Percentiles rank a stretch among this genome's conserved stretches.
phyloP scores from a whole-genome alignment of 2,797 vertebrate genomes.

The Pelodytes ibericus region DNA sequence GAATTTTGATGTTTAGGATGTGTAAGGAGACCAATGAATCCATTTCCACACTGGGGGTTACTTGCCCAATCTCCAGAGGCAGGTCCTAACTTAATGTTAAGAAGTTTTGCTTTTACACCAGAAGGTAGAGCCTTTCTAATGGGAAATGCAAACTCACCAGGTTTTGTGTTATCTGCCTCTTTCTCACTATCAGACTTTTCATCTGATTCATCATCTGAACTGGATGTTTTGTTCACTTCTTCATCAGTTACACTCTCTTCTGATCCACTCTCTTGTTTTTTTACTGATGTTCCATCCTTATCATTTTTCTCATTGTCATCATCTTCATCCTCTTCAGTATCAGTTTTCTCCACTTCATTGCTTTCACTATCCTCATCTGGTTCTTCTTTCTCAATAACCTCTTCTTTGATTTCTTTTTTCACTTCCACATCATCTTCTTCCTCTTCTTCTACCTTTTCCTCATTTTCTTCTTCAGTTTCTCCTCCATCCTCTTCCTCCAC shows the following conservation, averaged over 20 bases:
- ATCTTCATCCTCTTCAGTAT: background rate
- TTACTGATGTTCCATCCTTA: background rate
- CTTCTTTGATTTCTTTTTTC: constrained; percentile 54
- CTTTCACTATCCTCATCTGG: constrained; percentile 24
- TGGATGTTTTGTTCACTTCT: background rate
- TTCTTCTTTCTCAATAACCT: background rate
- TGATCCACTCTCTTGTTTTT: constrained; percentile 43
- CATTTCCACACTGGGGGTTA: constrained; percentile 37
- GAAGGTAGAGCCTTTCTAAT: constrained; percentile 59
- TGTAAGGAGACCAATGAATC: constrained; percentile 35
- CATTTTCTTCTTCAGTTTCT: constrained; percentile 23
- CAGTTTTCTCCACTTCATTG: constrained; percentile 49
- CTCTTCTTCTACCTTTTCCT: constrained; percentile 30
- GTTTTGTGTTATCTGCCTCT: constrained; percentile 46
- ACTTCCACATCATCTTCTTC: background rate
- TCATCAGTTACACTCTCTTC: constrained; percentile 38
- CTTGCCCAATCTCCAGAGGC: constrained; percentile 56
- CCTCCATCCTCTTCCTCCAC: constrained; percentile 20
- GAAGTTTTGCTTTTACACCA: constrained; percentile 60
- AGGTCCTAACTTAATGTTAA: accelerated
- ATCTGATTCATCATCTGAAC: constrained; percentile 3
- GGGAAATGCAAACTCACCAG: constrained; percentile 53
- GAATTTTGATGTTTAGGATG: constrained; percentile 57
- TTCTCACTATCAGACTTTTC: constrained; percentile 54
- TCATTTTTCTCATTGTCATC: constrained; percentile 24